A percentile compares a stretch with the other conserved stretches of the same genome.
These are phyloP conservation scores for Adelphocoris suturalis DNA, from an alignment of 2,888 invertebrate genomes.

Conservation along the genomic window DNA sequence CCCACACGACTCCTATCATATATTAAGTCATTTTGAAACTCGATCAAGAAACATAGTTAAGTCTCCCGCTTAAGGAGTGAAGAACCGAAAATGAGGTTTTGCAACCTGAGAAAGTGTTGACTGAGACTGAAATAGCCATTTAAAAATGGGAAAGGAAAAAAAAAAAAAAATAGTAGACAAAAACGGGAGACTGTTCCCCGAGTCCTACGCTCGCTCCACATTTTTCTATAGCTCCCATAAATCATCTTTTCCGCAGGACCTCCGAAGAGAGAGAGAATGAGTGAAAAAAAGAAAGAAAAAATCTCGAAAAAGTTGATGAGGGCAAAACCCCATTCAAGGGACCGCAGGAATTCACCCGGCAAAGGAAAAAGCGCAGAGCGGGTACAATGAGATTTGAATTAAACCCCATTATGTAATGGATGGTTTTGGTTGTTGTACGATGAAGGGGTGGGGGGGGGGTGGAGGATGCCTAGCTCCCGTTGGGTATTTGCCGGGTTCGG, in stretches of 20 bases:
- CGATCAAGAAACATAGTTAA: no score
- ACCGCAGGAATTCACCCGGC: constrained; percentile 4
- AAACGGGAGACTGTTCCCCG: neutral
- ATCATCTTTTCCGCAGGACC: neutral
- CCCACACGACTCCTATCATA: no score
- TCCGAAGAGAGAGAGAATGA: neutral
- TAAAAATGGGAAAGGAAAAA: neutral
- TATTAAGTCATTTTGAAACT: no score
- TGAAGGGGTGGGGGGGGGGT: neutral
- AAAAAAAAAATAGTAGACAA: neutral
- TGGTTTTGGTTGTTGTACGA: neutral
- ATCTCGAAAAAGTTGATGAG: neutral
- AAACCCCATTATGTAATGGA: constrained; percentile 54
- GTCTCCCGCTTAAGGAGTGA: no score
- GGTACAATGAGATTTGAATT: constrained; percentile 63
- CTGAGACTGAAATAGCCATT: constrained; percentile 6
- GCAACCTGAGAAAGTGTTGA: neutral
- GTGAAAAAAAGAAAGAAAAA: neutral
- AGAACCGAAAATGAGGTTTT: no score
- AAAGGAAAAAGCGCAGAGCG: neutral
- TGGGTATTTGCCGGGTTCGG: neutral
- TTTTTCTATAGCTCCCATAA: neutral
- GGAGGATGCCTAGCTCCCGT: neutral
- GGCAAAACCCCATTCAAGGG: constrained; percentile 8
- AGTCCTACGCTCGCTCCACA: neutral